These are phyloP conservation scores for Stramonita haemastoma DNA, from an alignment of 2,888 invertebrate genomes.

Conservation along the genomic window DNA sequence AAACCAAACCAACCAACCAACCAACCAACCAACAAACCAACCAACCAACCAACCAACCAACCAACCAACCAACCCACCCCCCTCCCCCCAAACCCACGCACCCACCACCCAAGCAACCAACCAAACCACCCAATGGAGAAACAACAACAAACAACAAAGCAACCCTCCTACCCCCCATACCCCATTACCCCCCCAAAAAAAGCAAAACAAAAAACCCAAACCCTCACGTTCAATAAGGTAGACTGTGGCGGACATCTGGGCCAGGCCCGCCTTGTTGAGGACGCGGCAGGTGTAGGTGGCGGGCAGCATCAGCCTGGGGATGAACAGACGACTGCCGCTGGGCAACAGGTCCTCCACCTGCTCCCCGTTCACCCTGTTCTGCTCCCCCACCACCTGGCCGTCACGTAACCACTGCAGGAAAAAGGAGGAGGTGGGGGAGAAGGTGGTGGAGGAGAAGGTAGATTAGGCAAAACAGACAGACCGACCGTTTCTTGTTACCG, in stretches of 20 bases:
- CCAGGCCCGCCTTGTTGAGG: constrained; percentile 63
- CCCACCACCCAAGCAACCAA: no score
- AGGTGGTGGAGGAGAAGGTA: background rate
- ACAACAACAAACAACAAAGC: no score
- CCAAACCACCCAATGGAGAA: no score
- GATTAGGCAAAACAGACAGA: background rate
- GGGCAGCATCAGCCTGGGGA: constrained; percentile 49
- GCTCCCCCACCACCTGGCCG: constrained; percentile 14
- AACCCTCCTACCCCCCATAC: no score
- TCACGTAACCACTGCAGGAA: constrained; percentile 33
- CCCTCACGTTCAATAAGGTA: constrained; percentile 57
- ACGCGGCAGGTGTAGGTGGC: constrained; percentile 67
- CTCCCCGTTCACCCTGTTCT: constrained; percentile 49
- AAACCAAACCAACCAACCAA: no score
- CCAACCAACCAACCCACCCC: no score
- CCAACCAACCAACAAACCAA: no score
- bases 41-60: no score
- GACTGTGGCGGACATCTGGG: constrained; percentile 57
- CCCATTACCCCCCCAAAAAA: no score
- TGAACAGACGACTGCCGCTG: constrained; percentile 64
- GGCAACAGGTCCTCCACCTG: constrained; percentile 67
- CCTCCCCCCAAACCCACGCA: no score
- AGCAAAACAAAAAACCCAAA: no score
- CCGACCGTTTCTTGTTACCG: no score
- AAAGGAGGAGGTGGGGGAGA: background rate